These are phyloP conservation scores for Pediacus dermestoides DNA, from an alignment of 2,888 invertebrate genomes.

Conservation along the genomic window DNA sequence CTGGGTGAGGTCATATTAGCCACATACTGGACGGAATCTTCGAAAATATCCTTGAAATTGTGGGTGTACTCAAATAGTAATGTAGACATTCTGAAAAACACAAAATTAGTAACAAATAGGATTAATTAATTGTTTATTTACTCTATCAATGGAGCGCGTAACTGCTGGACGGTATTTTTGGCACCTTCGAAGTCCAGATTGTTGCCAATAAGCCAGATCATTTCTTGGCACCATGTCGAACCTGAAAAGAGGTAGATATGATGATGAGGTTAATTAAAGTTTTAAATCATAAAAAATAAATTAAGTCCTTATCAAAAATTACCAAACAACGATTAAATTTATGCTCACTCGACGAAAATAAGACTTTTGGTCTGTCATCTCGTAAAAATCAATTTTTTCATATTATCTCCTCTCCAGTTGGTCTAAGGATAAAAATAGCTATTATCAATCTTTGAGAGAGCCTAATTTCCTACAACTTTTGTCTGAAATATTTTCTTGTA, in stretches of 20 bases:
- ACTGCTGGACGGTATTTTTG: conserved; percentile 55
- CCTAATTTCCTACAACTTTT: too few species aligned
- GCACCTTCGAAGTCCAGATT: conserved; percentile 75
- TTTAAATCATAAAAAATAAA: background rate
- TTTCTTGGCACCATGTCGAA: conserved; percentile 92
- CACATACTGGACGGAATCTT: conserved; percentile 70
- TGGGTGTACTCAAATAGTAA: conserved; percentile 27
- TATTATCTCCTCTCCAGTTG: too few species aligned
- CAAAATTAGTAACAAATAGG: background rate
- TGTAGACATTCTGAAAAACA: conserved; percentile 28
- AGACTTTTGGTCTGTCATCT: too few species aligned
- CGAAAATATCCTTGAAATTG: conserved; percentile 47
- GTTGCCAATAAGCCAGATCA: conserved; percentile 85
- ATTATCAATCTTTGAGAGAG: too few species aligned
- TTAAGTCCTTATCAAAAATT: too few species aligned
- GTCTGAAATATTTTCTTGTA: too few species aligned
- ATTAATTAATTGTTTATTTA: conserved; percentile 31
- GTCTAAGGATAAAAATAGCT: too few species aligned
- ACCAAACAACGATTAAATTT: too few species aligned
- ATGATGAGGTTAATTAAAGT: too few species aligned
- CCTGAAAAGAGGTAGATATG: conserved; percentile 55
- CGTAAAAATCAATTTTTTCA: too few species aligned
- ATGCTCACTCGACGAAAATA: too few species aligned
- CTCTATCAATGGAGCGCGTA: conserved; percentile 75
- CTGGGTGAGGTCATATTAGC: conserved; percentile 64